These are phyloP conservation scores for Phymatocera aterrima DNA, from an alignment of 2,888 invertebrate genomes.

Conservation along the genomic window DNA sequence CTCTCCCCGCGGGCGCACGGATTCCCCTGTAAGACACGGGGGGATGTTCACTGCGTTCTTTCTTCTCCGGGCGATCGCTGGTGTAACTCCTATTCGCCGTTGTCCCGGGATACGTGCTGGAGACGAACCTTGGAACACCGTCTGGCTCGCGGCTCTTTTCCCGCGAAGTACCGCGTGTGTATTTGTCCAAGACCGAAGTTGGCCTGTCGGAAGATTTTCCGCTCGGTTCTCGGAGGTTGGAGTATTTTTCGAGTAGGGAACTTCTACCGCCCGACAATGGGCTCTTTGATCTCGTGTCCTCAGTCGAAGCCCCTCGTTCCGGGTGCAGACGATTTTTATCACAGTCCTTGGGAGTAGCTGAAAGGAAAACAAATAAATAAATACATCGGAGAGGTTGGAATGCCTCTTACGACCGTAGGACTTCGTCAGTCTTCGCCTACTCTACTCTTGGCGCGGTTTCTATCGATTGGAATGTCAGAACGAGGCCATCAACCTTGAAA, in stretches of 20 bases:
- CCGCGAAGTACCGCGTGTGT: slow-evolving; percentile 64
- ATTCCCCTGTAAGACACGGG: slow-evolving; percentile 75
- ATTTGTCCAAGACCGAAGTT: slow-evolving; percentile 68
- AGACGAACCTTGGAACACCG: slow-evolving; percentile 61
- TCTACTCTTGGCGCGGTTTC: slow-evolving; percentile 13
- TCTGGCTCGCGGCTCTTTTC: slow-evolving; percentile 68
- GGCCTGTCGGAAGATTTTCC: slow-evolving; percentile 65
- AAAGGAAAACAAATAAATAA: slow-evolving; percentile 36
- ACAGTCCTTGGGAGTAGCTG: slow-evolving; percentile 62
- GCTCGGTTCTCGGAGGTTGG: slow-evolving; percentile 54
- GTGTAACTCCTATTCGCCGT: slow-evolving; percentile 61
- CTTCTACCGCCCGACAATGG: slow-evolving; percentile 63
- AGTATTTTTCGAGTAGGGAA: slow-evolving; percentile 67
- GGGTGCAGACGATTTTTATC: slow-evolving; percentile 65
- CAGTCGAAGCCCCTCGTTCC: slow-evolving; percentile 55
- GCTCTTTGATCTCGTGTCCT: slow-evolving; percentile 61
- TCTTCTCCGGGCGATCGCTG: slow-evolving; percentile 67
- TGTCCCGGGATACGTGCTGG: slow-evolving; percentile 67
- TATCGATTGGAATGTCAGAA: slow-evolving; percentile 22
- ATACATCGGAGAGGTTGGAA: background rate
- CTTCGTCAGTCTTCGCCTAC: background rate
- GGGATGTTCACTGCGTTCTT: slow-evolving; percentile 72
- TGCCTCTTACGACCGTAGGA: background rate
- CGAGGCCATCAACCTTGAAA: slow-evolving; percentile 28
- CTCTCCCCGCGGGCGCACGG: slow-evolving; percentile 65